Base-by-base conservation (phyloP, 2,113 vertebrate species). In the Struthidea cinerea region DNA sequence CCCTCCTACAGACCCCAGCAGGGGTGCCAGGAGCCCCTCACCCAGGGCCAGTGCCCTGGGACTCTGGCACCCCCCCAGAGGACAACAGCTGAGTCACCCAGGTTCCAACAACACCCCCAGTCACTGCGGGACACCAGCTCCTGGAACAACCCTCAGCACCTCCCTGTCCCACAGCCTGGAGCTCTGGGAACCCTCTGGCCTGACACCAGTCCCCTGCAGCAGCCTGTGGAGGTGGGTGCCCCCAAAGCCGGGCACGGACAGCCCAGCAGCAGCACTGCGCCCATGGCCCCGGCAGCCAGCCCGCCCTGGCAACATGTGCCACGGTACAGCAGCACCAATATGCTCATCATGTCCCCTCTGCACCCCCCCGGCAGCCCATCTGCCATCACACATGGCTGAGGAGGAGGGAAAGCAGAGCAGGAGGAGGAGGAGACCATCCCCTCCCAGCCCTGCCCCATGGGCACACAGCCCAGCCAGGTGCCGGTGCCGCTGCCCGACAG, bases 301-400 rank as follows among this genome's bases (percentile, higher is more conserved):
- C 42, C 0, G 0, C 63, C 35, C 50, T 15, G 3, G 0, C 32
- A 7, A 35, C 2, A 0, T 2, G 1, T 14, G 14, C 81, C 59
- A 10, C 0, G 0, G 23, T 5, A 33, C 73, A 35, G 24, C 83
- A 73, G 10, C 84, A 46, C 41, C 84, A 30, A 39, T 10, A 18
- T 41, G 87, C 6, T 84, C 55, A 7, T 23, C 2, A 0, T 60
- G 76, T 9, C 16, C 57, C 33, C 75, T 21, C 41, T 2, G 1
- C 22, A 3, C 5, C 52, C 77, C 30, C 57, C 37, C 23, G 41
- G 46, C 90, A 57, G 53, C 73, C 86, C 67, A 30, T 50, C 89
- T 91, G 84, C 3, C 3, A 33, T 8, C 84, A 27, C 64, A 74
- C 77, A 19, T 6, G 76, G 59, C 75, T 55, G 69, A 37, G 78